These are phyloP conservation scores for Malacosoma neustria DNA, from an alignment of 2,888 invertebrate species.

Conservation along the genomic window DNA sequence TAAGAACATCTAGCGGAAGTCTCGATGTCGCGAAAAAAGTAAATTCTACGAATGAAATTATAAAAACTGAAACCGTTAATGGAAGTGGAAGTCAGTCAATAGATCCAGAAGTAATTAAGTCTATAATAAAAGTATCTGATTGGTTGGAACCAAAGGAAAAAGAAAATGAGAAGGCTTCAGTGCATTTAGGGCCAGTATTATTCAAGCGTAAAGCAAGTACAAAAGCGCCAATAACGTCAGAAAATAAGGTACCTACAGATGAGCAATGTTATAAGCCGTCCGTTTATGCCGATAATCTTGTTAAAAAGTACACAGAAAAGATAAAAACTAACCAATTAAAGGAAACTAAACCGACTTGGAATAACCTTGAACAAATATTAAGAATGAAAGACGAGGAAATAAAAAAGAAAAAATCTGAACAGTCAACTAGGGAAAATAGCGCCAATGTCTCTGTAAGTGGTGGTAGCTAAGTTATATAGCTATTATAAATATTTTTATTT, in stretches of 20 bases:
- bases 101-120: constrained; percentile 5
- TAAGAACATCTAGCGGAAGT: no score
- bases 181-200: constrained; percentile 18
- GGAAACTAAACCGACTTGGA: constrained; percentile 17
- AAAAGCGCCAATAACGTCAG: constrained; percentile 5
- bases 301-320: constrained; percentile 19
- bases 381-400: constrained; percentile 22
- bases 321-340: constrained; percentile 7
- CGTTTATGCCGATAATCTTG: constrained; percentile 23
- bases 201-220: constrained; percentile 26
- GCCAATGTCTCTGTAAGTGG: not conserved
- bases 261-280: constrained; percentile 20
- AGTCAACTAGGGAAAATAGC: not conserved
- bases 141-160: constrained; percentile 23
- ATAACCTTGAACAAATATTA: constrained; percentile 16
- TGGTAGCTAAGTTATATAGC: not conserved
- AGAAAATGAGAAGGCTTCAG: constrained; percentile 6
- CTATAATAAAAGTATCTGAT: constrained; percentile 29
- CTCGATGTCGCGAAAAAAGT: no score
- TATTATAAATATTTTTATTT: no score
- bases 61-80: not conserved
- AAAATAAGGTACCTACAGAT: constrained; percentile 8
- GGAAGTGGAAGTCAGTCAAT: not conserved
- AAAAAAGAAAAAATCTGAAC: constrained; percentile 4
- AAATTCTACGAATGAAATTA: no score